Evolutionary conservation across 2,113 vertebrate genomes (phyloP), one percentile per base, ranked within the genome.

Genomic region (Dunckerocampus dactyliophorus): DNA sequence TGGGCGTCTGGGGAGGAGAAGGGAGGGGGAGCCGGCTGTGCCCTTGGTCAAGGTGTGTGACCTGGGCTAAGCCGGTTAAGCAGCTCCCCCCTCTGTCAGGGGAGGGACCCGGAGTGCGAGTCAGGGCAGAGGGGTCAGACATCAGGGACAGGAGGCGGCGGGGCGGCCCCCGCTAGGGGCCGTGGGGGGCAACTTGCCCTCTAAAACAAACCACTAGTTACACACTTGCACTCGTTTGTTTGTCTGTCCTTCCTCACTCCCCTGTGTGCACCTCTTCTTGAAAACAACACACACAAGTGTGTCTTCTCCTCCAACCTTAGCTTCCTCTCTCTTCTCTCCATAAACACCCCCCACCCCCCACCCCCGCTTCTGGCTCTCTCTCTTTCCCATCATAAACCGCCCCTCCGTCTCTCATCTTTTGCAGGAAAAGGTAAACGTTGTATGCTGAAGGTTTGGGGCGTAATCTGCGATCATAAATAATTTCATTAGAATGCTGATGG

Each of bases 381-480:
- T 71, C 68, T 61, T 56, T 59, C 72, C 70, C 73, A 74, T 81
- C 74, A 75, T 82, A 81, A 86, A 76, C 52, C 62, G 63, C 53
- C 65, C 63, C 45, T 6, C 67, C 56, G 13, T 34, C 71, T 58
- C 79, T 75, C 76, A 67, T 81, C 75, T 69, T 69, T 70, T 80
- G 17, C 47, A 6, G 62, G 72, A 65, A 9, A 6, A 82, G 81
- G 81, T 83, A 83, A 80, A 83, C 57, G 37, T 75, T 85, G 87
- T 88, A 68, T 88, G 85, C 76, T 84, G 72, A 85, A 84, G 87
- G 81, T 86, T 88, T 86, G 71, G 74, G 74, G 59, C 59, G 72
- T 84, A 87, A 87, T 88, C 87, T 88, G 81, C 51, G 82, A 87
- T 88, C 87, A 85, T 88, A 88, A 87, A 87, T 88, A 88, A 88